Evolutionary conservation across 2,888 invertebrate genomes (phyloP).

Genomic region (Eudemis profundana): DNA sequence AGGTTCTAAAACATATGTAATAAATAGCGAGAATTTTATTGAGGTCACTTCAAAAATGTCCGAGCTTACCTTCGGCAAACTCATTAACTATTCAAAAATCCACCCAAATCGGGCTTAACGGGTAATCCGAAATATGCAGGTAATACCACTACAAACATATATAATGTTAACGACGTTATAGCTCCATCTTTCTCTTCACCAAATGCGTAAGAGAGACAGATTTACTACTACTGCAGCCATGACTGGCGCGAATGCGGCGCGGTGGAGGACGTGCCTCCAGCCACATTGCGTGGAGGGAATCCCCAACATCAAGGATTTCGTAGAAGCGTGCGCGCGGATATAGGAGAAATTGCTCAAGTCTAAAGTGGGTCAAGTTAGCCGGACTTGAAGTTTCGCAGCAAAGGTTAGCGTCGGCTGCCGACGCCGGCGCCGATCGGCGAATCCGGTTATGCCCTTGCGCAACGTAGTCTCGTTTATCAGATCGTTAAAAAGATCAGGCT

Average conservation of each 20-base stretch:
- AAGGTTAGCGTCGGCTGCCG: slow-evolving; percentile 74
- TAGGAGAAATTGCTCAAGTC: slow-evolving; percentile 82
- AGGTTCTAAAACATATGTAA: background rate
- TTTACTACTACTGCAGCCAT: background rate
- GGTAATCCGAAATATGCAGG: slow-evolving; percentile 8
- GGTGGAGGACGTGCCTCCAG: slow-evolving; percentile 28
- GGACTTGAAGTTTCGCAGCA: slow-evolving; percentile 81
- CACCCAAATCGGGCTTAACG: background rate
- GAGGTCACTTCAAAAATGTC: background rate
- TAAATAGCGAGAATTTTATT: background rate
- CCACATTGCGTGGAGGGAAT: slow-evolving; percentile 65
- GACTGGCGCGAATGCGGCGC: background rate
- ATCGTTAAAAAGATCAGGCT: slow-evolving; percentile 70
- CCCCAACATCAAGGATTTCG: slow-evolving; percentile 72
- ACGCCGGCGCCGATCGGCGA: slow-evolving; percentile 61
- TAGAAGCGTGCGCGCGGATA: slow-evolving; percentile 66
- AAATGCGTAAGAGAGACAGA: background rate
- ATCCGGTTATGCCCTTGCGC: slow-evolving; percentile 79
- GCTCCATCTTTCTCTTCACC: background rate
- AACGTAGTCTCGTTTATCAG: slow-evolving; percentile 77
- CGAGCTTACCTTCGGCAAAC: background rate
- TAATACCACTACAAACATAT: background rate
- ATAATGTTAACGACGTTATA: background rate
- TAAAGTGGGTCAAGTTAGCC: slow-evolving; percentile 83
- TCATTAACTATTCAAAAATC: slow-evolving; percentile 5